phyloP scores from a whole-genome alignment of 2,888 invertebrate species.

The Platycheirus albimanus region DNA sequence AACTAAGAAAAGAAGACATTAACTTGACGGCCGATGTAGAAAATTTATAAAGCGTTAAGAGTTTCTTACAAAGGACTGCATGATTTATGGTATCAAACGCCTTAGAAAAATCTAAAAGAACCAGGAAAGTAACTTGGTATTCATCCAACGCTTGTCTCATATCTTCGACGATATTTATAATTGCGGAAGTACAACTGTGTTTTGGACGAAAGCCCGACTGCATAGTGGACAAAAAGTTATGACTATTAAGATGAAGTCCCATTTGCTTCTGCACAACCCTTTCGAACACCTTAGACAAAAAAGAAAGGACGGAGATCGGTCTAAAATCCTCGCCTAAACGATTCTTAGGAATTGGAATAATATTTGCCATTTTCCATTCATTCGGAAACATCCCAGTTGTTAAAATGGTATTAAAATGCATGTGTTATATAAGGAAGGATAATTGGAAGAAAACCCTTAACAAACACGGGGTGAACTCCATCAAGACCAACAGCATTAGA shows the following conservation, averaged over 20 bases:
- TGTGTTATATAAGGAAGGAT: background rate
- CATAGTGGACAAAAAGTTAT: background rate
- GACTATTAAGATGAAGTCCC: background rate
- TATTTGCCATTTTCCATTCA: background rate
- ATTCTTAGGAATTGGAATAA: background rate
- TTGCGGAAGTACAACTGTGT: background rate
- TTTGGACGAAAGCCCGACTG: background rate
- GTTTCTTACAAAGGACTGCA: background rate
- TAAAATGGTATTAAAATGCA: background rate
- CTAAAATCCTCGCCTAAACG: background rate
- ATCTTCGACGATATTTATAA: background rate
- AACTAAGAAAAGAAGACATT: background rate
- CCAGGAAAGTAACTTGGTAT: background rate
- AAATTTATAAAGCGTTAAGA: background rate
- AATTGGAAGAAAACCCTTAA: background rate
- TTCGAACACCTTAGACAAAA: too few relatives aligned
- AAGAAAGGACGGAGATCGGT: background rate
- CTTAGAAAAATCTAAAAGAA: background rate
- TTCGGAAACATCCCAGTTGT: background rate
- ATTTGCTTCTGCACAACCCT: too few relatives aligned
- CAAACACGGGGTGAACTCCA: background rate
- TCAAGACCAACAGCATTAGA: background rate
- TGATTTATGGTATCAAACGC: background rate
- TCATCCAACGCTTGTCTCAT: background rate
- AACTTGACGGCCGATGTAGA: background rate